Evolutionary conservation across 2,113 vertebrate species (phyloP).

Genomic region (Propithecus coquereli): DNA sequence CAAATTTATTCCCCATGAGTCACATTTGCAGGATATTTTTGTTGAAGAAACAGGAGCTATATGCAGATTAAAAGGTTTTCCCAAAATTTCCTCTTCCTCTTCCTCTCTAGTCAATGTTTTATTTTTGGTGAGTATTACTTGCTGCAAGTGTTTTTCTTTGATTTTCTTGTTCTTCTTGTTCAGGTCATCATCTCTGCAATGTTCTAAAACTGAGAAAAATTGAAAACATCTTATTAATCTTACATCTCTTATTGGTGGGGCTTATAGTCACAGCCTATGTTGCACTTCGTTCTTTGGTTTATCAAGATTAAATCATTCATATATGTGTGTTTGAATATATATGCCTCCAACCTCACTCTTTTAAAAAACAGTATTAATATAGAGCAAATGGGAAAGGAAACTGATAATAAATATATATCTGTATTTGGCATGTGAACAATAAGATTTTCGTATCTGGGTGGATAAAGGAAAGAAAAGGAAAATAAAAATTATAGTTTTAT

Average conservation of each 20-base stretch:
- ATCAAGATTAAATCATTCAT: neutral
- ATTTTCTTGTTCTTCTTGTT: conserved; percentile 4
- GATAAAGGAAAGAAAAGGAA: neutral
- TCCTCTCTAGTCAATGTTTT: neutral
- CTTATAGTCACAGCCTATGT: neutral
- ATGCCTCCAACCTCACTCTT: neutral
- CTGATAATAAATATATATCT: neutral
- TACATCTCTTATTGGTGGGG: neutral
- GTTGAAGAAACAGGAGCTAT: neutral
- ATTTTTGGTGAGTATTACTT: neutral
- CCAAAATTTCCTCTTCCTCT: neutral
- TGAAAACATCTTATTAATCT: neutral
- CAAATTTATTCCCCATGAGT: neutral
- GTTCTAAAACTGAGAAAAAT: conserved; percentile 32
- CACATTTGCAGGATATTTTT: neutral
- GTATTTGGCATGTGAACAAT: neutral
- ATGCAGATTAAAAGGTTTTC: neutral
- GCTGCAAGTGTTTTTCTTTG: neutral
- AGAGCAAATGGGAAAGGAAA: neutral
- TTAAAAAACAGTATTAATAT: neutral
- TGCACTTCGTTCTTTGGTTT: neutral
- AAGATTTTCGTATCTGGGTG: neutral
- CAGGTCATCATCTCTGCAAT: neutral
- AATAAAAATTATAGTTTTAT: neutral
- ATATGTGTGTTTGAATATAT: neutral